phyloP scores from a whole-genome alignment of 2,113 vertebrate genomes.

The Halichoerus grypus region DNA sequence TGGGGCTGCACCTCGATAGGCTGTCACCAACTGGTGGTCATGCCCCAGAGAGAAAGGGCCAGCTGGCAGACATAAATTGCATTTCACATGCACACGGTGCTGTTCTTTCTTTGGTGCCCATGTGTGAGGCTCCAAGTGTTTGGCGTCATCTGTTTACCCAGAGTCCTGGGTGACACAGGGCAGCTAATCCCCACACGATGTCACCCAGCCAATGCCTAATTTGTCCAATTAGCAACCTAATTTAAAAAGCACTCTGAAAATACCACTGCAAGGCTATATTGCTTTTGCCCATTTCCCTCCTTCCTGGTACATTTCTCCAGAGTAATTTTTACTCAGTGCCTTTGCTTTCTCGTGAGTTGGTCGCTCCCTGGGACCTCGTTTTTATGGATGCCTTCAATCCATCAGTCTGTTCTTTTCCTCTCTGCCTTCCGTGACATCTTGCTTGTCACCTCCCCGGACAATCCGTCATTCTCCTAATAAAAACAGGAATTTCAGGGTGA shows the following conservation, averaged over 20 bases:
- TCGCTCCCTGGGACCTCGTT: fast-evolving
- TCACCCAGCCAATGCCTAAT: neutral
- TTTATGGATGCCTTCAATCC: fast-evolving
- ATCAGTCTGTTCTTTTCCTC: fast-evolving
- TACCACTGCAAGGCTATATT: fast-evolving
- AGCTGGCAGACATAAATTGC: fast-evolving
- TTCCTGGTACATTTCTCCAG: neutral
- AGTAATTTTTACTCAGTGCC: fast-evolving
- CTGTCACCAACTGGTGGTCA: too few species aligned
- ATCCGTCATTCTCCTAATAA: fast-evolving
- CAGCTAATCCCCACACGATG: fast-evolving
- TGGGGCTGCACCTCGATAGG: fast-evolving
- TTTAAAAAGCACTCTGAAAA: neutral
- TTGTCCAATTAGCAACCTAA: neutral
- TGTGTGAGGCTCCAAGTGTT: neutral
- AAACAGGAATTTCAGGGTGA: neutral
- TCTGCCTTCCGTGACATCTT: fast-evolving
- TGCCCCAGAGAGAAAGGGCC: neutral
- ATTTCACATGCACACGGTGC: fast-evolving
- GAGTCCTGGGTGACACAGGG: neutral
- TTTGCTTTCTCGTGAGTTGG: neutral
- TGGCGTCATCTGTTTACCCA: neutral
- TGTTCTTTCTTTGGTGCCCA: fast-evolving
- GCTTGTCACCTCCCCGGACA: neutral
- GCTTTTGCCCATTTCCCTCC: neutral